These are phyloP conservation scores for Blera fallax DNA, from an alignment of 2,888 invertebrate genomes.

Conservation along the genomic window DNA sequence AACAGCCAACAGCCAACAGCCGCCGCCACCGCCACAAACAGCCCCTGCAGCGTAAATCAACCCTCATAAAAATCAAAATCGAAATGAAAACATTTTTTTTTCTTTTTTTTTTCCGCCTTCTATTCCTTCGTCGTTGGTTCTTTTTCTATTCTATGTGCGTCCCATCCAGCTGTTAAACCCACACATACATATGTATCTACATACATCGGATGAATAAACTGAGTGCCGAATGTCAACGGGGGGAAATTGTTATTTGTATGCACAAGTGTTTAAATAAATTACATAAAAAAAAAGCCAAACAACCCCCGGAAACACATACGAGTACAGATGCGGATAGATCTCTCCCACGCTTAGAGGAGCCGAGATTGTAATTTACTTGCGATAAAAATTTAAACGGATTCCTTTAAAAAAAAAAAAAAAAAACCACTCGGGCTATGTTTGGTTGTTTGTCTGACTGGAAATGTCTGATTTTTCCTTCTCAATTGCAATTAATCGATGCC, in stretches of 20 bases:
- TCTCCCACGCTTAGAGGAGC: background rate
- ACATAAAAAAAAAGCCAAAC: slow-evolving; percentile 22
- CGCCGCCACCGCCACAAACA: slow-evolving; percentile 9
- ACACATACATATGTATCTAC: background rate
- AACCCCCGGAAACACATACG: slow-evolving; percentile 21
- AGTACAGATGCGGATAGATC: slow-evolving; percentile 15
- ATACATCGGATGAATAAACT: slow-evolving; percentile 16
- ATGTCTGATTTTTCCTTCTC: slow-evolving; percentile 48
- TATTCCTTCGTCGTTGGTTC: background rate
- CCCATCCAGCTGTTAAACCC: slow-evolving; percentile 16
- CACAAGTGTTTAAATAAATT: slow-evolving; percentile 66
- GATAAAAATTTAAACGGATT: slow-evolving; percentile 51
- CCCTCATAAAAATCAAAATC: slow-evolving; percentile 62
- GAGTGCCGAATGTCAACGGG: slow-evolving; percentile 54
- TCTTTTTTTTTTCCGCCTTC: background rate
- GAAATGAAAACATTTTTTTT: slow-evolving; percentile 42
- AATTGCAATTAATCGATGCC: slow-evolving; percentile 56
- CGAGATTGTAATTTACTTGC: slow-evolving; percentile 31
- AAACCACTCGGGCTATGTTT: background rate
- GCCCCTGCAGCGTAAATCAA: slow-evolving; percentile 46
- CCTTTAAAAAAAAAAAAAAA: background rate
- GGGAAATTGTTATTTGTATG: slow-evolving; percentile 59
- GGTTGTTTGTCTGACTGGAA: slow-evolving; percentile 30
- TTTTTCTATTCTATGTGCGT: background rate
- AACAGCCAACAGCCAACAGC: background rate